Conservation (phyloP, 2,797 vertebrate species). For the Chelidonichthys spinosus region DNA sequence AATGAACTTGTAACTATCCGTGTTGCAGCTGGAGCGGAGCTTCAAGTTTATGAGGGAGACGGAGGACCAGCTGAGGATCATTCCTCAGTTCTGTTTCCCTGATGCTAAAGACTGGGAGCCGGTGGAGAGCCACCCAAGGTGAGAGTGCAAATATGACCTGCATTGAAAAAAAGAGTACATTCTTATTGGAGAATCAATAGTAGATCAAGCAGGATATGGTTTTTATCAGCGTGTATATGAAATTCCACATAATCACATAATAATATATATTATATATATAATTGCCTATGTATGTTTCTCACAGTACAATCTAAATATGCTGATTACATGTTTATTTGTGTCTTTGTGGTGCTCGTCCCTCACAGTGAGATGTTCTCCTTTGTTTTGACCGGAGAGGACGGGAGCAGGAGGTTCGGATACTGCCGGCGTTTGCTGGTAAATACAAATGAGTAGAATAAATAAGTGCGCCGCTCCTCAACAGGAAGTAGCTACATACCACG, state of each 20-base stretch:
- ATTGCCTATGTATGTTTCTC: neutral
- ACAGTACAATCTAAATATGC: conserved; percentile 5
- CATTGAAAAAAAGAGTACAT: too few species aligned
- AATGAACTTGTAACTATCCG: neutral
- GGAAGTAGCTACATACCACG: conserved; percentile 78
- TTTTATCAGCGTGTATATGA: neutral
- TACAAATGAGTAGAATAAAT: conserved; percentile 56
- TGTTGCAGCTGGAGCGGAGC: conserved; percentile 87
- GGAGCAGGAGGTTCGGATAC: conserved; percentile 92
- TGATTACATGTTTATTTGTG: conserved; percentile 29
- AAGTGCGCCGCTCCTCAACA: conserved; percentile 65
- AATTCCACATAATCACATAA: neutral
- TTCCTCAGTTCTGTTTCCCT: conserved; percentile 94
- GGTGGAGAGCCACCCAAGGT: conserved; percentile 89
- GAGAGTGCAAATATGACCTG: neutral
- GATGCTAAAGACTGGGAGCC: conserved; percentile 91
- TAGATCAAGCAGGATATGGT: too few species aligned
- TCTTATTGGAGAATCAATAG: too few species aligned
- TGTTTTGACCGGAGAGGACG: conserved; percentile 92
- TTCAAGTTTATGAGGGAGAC: conserved; percentile 92
- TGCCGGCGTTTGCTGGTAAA: conserved; percentile 94
- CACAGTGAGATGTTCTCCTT: conserved; percentile 93
- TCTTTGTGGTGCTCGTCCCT: conserved; percentile 35
- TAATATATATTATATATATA: neutral
- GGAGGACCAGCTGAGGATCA: conserved; percentile 92